Conservation (phyloP, 2,797 vertebrate genomes). For the Gymnodraco acuticeps region DNA sequence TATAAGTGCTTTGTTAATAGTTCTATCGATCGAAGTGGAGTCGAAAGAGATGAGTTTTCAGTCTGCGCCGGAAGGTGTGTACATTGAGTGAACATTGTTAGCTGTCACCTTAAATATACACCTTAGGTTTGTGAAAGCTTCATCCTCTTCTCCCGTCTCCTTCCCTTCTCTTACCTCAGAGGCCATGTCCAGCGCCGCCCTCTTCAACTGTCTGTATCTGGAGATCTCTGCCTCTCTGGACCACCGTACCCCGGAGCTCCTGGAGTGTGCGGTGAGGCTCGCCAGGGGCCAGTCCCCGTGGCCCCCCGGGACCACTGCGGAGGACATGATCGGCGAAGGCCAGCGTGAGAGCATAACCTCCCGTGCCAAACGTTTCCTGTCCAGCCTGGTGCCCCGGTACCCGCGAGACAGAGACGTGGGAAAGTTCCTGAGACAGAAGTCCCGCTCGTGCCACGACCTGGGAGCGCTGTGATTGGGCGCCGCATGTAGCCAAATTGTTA, state of each 20-base stretch:
- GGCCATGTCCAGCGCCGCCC: constrained; percentile 88
- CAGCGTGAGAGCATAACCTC: constrained; percentile 90
- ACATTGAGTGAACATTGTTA: not conserved
- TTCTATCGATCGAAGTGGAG: too few relatives aligned
- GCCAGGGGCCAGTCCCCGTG: constrained; percentile 84
- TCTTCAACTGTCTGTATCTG: constrained; percentile 89
- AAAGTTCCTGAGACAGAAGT: constrained; percentile 90
- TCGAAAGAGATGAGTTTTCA: too few relatives aligned
- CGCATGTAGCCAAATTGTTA: not conserved
- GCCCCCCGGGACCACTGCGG: constrained; percentile 69
- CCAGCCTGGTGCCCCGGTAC: constrained; percentile 88
- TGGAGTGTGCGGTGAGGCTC: constrained; percentile 88
- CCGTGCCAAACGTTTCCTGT: constrained; percentile 90
- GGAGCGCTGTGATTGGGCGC: constrained; percentile 80
- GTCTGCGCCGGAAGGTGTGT: too few relatives aligned
- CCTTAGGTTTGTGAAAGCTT: not conserved
- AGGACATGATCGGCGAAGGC: constrained; percentile 70
- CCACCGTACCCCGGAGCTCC: constrained; percentile 88
- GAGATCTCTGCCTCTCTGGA: constrained; percentile 92
- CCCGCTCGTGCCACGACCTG: constrained; percentile 92
- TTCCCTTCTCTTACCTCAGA: constrained; percentile 72
- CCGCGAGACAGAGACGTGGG: constrained; percentile 79
- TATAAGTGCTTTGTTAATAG: too few relatives aligned
- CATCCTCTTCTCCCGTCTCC: not conserved
- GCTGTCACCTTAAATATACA: not conserved